Evolutionary conservation across 2,888 invertebrate species (phyloP).

Genomic region (Leucophenga montana): DNA sequence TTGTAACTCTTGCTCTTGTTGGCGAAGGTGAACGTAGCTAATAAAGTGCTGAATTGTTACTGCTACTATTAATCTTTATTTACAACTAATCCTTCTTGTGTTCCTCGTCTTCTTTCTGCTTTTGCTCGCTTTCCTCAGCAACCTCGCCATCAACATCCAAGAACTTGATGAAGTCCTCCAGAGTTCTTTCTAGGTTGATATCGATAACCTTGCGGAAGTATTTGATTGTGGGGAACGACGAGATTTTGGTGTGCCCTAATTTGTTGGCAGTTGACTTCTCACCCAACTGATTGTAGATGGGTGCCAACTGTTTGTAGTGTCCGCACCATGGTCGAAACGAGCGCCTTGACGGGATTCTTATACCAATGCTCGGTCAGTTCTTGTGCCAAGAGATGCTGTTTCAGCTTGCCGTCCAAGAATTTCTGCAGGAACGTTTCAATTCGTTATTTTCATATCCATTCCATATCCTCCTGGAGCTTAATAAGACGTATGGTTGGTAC

Average conservation of each 20-base stretch:
- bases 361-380: constrained; percentile 98
- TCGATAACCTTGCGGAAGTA: constrained; percentile 95
- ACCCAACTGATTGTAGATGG: constrained; percentile 97
- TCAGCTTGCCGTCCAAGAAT: constrained; percentile 93
- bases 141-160: constrained; percentile 91
- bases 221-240: constrained; percentile 95
- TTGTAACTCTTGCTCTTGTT: constrained; percentile 35
- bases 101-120: constrained; percentile 64
- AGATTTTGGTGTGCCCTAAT: constrained; percentile 94
- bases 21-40: constrained; percentile 31
- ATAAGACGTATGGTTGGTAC: constrained; percentile 93
- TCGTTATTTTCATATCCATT: constrained; percentile 83
- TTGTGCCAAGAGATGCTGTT: constrained; percentile 95
- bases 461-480: constrained; percentile 96
- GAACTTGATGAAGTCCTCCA: constrained; percentile 94
- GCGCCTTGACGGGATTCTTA: constrained; percentile 90
- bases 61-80: constrained; percentile 47
- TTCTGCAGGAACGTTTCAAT: constrained; percentile 74
- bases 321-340: constrained; percentile 98
- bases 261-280: constrained; percentile 99
- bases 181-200: constrained; percentile 95
- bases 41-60: not conserved
- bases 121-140: constrained; percentile 70
- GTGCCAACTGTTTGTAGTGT: constrained; percentile 97
- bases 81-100: constrained; percentile 74